phyloP scores from a whole-genome alignment of 2,888 invertebrate genomes.

The Agonopterix arenella region DNA sequence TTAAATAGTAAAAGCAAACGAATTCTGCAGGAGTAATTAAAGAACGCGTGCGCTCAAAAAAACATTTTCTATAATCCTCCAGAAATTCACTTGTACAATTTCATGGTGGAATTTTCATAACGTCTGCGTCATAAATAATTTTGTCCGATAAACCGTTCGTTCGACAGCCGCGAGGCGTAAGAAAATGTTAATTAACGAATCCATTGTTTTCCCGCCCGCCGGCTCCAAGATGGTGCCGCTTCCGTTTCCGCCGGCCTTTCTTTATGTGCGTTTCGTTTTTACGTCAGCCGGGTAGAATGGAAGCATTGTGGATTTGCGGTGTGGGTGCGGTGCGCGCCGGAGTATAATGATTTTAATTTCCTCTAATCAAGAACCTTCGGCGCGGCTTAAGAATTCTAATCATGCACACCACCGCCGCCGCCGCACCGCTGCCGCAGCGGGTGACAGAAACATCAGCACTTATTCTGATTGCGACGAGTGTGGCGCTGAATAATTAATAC shows the following conservation, averaged over 20 bases:
- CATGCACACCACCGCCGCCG: slow-evolving; percentile 40
- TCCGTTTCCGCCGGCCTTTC: slow-evolving; percentile 74
- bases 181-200: slow-evolving; percentile 88
- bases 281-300: slow-evolving; percentile 54
- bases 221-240: slow-evolving; percentile 78
- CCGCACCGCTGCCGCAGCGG: slow-evolving; percentile 34
- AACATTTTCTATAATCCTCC: slow-evolving; percentile 28
- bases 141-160: slow-evolving; percentile 77
- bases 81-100: slow-evolving; percentile 53
- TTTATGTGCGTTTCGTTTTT: slow-evolving; percentile 76
- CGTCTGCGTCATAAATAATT: slow-evolving; percentile 73
- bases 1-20: background rate
- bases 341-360: slow-evolving; percentile 77
- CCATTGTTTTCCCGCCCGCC: slow-evolving; percentile 83
- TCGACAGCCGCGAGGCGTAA: slow-evolving; percentile 79
- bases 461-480: slow-evolving; percentile 76
- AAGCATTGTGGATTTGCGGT: slow-evolving; percentile 52
- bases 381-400: slow-evolving; percentile 76
- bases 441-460: slow-evolving; percentile 77
- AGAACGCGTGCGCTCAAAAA: slow-evolving; percentile 16
- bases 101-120: slow-evolving; percentile 64
- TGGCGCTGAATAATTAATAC: slow-evolving; percentile 76
- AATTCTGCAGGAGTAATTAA: slow-evolving; percentile 12
- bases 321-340: slow-evolving; percentile 50
- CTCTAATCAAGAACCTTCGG: slow-evolving; percentile 76